A percentile compares a stretch with the other conserved stretches of the same genome.
Conservation (phyloP, 2,888 invertebrate species). For the Hyposoter dolosus region DNA sequence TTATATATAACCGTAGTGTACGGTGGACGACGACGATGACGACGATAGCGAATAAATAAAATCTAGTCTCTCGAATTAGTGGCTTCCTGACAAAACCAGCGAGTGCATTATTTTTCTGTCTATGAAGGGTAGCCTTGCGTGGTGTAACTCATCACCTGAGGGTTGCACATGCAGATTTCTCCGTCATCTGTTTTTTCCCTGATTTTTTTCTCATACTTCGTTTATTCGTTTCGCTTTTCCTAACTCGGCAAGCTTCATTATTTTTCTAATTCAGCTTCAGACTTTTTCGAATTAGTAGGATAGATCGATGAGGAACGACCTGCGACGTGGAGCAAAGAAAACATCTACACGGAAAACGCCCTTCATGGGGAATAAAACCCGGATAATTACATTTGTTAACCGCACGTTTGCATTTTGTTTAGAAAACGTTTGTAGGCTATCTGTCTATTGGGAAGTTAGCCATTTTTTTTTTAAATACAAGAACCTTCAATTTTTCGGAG, state of each 20-base stretch:
- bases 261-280: background rate
- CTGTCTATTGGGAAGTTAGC: too few species aligned
- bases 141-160: slow-evolving; percentile 20
- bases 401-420: too few species aligned
- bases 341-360: background rate
- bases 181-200: slow-evolving; percentile 28
- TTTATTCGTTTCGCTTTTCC: slow-evolving; percentile 29
- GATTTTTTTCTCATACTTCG: background rate
- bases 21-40: slow-evolving; percentile 31
- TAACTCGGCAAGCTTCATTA: background rate
- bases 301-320: background rate
- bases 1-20: background rate
- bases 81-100: slow-evolving; percentile 77
- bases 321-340: background rate
- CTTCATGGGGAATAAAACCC: too few species aligned
- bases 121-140: slow-evolving; percentile 22
- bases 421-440: too few species aligned
- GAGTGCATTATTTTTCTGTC: slow-evolving; percentile 75
- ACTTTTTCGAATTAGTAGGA: background rate
- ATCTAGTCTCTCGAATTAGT: slow-evolving; percentile 75
- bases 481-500: too few species aligned
- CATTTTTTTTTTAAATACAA: too few species aligned
- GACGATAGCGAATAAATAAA: slow-evolving; percentile 75
- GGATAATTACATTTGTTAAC: too few species aligned
- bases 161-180: slow-evolving; percentile 11